Base-by-base conservation (phyloP, 2,113 vertebrate species). In the Leptodactylus fuscus region DNA sequence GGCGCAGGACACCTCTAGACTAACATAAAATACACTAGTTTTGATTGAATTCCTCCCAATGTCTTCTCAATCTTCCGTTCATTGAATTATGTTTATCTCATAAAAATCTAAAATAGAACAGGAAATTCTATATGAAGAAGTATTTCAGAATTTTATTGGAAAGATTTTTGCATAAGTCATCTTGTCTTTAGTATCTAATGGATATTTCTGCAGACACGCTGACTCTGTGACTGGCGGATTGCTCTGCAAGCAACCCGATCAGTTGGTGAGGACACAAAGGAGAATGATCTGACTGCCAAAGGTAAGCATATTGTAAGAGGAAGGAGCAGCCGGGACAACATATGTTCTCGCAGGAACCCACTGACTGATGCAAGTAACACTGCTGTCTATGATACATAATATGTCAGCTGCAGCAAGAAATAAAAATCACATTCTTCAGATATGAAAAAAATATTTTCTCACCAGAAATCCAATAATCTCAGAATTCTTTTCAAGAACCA, bases 241-340 rank as follows among this genome's bases (percentile, higher is more conserved):
- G 15, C 36, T 75, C 41, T 0, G 44, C 44, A 29, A 27, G 20
- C 71, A 4, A n/a, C n/a, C 1, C 3, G 41, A 74, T 74, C 22
- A 46, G 10, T 48, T 71, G 69, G n/a, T 46, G 8, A 27, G 44
- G 71, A 48, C 49, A 46, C 20, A 44, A 16, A 29, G 65, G n/a
- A 62, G 41, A 44, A 36, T 75, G 24, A 65, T 76, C 60, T 76
- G 22, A 20, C 36, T 83, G 82, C 82, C 82, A 83, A 75, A 76
- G 71, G 70, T 83, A 62, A 62, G 44, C 82, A 76, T 62, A 83
- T 76, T 74, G 73, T 49, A 20, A 46, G n/a, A 67, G 22, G 55
- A 49, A 44, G 76, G 73, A 36, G 7, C 82, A 84, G 71, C 38
- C n/a, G 53, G 55, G 36, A 29, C 44, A 32, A 46, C 73, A 55